Evolutionary conservation across 2,113 vertebrate species (phyloP), one percentile per base, ranked within the genome.

Genomic region (Salvator merianae): DNA sequence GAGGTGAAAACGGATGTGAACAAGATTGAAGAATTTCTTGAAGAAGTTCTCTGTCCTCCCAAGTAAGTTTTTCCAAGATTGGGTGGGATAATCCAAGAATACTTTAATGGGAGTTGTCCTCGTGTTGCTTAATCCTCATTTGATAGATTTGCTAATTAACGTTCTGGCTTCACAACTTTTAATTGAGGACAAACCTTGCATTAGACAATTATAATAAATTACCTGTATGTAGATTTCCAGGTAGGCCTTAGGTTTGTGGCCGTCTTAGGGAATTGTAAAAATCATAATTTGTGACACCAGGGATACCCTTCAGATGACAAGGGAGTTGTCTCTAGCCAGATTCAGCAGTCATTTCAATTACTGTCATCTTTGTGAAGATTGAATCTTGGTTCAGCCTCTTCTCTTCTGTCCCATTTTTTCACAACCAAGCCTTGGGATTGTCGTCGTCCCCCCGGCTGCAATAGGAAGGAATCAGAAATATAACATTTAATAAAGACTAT

Each of bases 11-110:
- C 98, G 0, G 99, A 99, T 59, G 98, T 99, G 87, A 99, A 99
- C 95, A 99, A 99, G 95, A 99, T 99, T 66, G 98, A 99, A 91
- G 99, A 99, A 95, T 99, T 99, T 88, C 97, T 99, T 68, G 99
- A 99, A 94, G 98, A 99, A 79, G 95, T 99, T 84, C 96, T 99
- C 82, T 97, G 96, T 93, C 99, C 99, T 84, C 99, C 98, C 90
- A 99, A 98, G 99, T 99, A 91, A 97, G 98, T 95, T 14, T 50
- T 16, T 13, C 16, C 32, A 68, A 34, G 14, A 9, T 16, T 30
- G 66, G 26, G 65, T 28, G 66, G n/a, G 7, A 43, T 40, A 26
- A 40, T 13, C 26, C 12, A 26, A 74, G 14, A 26, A 13, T 76
- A 53, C 53, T 76, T 53, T 53, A 18, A 3, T 32, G 47, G 43